Evolutionary conservation across 2,888 invertebrate species (phyloP).

Genomic region (Amorpha juglandis): DNA sequence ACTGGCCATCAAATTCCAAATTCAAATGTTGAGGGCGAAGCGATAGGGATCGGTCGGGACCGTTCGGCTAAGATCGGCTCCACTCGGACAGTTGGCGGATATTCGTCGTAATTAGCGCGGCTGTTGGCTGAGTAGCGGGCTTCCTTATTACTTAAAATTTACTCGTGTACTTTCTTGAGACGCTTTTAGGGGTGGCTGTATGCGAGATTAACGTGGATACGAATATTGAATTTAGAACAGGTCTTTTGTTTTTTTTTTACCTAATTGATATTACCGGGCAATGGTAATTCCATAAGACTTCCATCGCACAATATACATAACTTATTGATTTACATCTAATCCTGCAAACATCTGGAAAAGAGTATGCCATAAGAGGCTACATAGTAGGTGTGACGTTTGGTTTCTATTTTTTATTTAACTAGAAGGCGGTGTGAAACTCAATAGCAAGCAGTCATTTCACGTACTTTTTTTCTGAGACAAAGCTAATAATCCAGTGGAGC

Average conservation of each 20-base stretch:
- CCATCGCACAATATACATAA: no score
- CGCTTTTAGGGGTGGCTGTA: slow-evolving; percentile 51
- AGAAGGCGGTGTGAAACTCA: no score
- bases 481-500: no score
- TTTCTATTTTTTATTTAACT: no score
- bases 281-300: no score
- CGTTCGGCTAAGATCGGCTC: slow-evolving; percentile 23
- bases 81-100: slow-evolving; percentile 42
- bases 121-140: slow-evolving; percentile 62
- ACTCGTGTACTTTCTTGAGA: slow-evolving; percentile 71
- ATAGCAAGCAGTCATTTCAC: no score
- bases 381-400: no score
- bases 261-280: no score
- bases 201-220: slow-evolving; percentile 45
- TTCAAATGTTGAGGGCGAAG: slow-evolving; percentile 37
- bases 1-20: slow-evolving; percentile 17
- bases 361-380: no score
- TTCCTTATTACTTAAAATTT: slow-evolving; percentile 77
- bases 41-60: slow-evolving; percentile 37
- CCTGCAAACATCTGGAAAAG: no score
- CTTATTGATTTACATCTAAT: no score
- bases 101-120: slow-evolving; percentile 69
- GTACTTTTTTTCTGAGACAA: no score
- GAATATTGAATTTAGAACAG: slow-evolving; percentile 24
- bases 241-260: background rate